Base-by-base conservation (phyloP, 1,140 invertebrate genomes). In the Sweltsa coloradensis region DNA sequence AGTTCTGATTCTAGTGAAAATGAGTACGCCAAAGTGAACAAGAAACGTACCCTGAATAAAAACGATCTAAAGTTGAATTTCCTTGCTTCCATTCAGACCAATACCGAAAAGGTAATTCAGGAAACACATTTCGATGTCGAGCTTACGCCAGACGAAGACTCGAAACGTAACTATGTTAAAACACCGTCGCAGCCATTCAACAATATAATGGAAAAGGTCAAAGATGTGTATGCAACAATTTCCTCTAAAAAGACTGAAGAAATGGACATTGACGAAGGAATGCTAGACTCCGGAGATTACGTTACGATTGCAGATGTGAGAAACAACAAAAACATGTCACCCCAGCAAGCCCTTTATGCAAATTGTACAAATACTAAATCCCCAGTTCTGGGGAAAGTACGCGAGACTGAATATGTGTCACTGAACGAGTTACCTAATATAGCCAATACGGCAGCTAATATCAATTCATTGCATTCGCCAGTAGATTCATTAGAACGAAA, bases 241-340 rank as follows among this genome's bases (percentile, higher is more conserved):
- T 45, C 36, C 13, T 26, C 16, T 36, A 37, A 36, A 29, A 22
- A 47, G 21, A 3, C 25, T 23, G 6, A 57, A 34, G 68, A 70
- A 40, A 50, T 67, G 41, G 60, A 69, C 36, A 72, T 72, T 54
- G 66, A 70, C 54, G 68, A n/a, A n/a, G n/a, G n/a, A n/a, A n/a
- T n/a, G n/a, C n/a, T n/a, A n/a, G n/a, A 78, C 62, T 71, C 78
- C 46, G 85, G 82, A 55, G 85, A 88, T 65, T 88, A 88, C 66
- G 85, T 88, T 7, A 87, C 83, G 34, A 84, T 89, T 61, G 79
- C 83, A 46, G 83, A 87, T 66, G 78, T 85, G 48, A 78, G 76
- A 60, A 85, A 82, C 57, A 84, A 84, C 59, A 79, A 81, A 44
- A 44, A 23, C 24, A 22, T 9, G 11, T 5, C 36, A 22, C 11